Conservation (phyloP, 2,113 vertebrate species). For the Megaleporinus macrocephalus region DNA sequence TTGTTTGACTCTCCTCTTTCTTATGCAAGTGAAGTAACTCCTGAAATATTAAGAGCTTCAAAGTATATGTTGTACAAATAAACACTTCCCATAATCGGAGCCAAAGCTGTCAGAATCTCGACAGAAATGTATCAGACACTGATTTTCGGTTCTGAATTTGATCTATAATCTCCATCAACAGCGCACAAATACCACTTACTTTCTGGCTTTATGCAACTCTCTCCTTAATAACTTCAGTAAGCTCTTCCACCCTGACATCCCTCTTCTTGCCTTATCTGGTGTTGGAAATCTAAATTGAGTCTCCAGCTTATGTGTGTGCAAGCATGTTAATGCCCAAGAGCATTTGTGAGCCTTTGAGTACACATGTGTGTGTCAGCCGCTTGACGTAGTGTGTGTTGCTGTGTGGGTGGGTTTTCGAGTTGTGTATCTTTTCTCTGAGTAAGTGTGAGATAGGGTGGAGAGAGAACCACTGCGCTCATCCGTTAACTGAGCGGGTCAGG, state of each 20-base stretch:
- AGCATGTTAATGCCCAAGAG: not conserved
- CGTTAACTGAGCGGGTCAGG: not conserved
- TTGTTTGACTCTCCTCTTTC: no score
- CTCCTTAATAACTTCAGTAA: not conserved
- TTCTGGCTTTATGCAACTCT: not conserved
- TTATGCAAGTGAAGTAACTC: no score
- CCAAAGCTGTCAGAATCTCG: no score
- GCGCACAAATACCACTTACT: not conserved
- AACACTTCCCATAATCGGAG: no score
- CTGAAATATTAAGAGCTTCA: no score
- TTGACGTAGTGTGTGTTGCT: not conserved
- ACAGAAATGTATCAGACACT: no score
- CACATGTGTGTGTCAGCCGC: not conserved
- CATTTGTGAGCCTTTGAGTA: conserved; percentile 1
- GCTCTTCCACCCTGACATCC: not conserved
- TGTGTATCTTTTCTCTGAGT: conserved; percentile 15
- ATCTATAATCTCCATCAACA: not conserved
- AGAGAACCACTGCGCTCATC: not conserved
- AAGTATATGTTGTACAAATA: no score
- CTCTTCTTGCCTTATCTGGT: not conserved
- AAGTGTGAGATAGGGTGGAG: not conserved
- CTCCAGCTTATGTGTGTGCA: not conserved
- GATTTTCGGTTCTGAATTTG: not conserved
- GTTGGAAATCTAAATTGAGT: not conserved
- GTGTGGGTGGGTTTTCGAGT: conserved; percentile 1